These are phyloP conservation scores for Cinara cedri DNA, from an alignment of 2,888 invertebrate genomes.

Conservation along the genomic window DNA sequence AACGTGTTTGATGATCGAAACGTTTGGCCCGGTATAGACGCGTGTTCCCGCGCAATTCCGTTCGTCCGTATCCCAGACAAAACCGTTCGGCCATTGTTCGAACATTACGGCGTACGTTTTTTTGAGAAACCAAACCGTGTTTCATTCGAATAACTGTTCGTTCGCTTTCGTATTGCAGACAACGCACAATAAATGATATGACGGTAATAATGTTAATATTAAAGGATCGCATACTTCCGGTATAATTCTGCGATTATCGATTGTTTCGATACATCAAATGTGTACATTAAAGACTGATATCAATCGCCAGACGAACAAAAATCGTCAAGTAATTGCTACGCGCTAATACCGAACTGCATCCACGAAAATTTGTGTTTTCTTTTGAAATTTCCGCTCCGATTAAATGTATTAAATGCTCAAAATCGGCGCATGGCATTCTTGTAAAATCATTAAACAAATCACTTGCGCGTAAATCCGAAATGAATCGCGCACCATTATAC, in stretches of 20 bases:
- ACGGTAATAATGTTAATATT: too few species aligned
- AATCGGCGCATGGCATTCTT: conserved; percentile 19
- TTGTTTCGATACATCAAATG: too few species aligned
- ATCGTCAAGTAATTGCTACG: too few species aligned
- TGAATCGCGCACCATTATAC: conserved; percentile 12
- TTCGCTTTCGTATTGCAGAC: too few species aligned
- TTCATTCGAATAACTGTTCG: neutral
- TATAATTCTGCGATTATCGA: too few species aligned
- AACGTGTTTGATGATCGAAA: neutral
- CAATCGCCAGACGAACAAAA: too few species aligned
- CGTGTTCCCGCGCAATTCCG: neutral
- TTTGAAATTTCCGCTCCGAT: neutral
- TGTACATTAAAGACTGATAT: too few species aligned
- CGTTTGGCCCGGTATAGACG: conserved; percentile 1
- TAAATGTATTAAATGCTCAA: neutral
- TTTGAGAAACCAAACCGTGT: neutral
- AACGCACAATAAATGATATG: too few species aligned
- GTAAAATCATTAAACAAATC: conserved; percentile 28
- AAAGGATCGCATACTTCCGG: too few species aligned
- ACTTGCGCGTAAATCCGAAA: conserved; percentile 19
- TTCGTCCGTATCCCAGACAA: neutral
- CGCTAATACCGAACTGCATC: too few species aligned
- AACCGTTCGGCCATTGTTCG: conserved; percentile 5
- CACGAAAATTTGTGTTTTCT: too few species aligned
- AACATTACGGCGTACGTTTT: conserved; percentile 9